Conservation (phyloP, 1,140 invertebrate species). For the Eurosta solidaginis region DNA sequence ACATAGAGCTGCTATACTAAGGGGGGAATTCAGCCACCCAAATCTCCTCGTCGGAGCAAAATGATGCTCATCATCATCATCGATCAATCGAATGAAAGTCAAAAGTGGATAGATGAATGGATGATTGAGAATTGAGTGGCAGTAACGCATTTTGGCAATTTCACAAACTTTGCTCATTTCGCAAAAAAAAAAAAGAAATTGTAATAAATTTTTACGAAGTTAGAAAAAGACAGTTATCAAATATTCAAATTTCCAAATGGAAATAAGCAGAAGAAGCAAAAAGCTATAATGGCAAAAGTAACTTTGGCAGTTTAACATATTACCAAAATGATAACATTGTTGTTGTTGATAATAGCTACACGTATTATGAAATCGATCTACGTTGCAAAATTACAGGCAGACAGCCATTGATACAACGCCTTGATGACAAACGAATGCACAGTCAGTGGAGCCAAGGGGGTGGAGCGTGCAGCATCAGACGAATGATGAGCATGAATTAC, state of each 20-base stretch:
- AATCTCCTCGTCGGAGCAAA: too few species aligned
- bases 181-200: background rate
- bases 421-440: background rate
- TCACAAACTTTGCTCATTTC: background rate
- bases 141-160: constrained; percentile 19
- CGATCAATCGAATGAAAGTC: background rate
- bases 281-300: background rate
- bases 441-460: background rate
- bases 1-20: background rate
- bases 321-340: too few species aligned
- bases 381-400: background rate
- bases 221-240: background rate
- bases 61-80: constrained; percentile 2
- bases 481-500: background rate
- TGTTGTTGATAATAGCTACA: background rate
- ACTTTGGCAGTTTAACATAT: too few species aligned
- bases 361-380: background rate
- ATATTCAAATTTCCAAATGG: constrained; percentile 6
- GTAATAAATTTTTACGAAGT: background rate
- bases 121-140: constrained; percentile 5
- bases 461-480: background rate
- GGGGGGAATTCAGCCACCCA: background rate
- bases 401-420: background rate
- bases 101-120: background rate
- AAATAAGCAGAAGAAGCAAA: background rate